Evolutionary conservation across 2,113 vertebrate genomes (phyloP).

Genomic region (Camarhynchus parvulus): DNA sequence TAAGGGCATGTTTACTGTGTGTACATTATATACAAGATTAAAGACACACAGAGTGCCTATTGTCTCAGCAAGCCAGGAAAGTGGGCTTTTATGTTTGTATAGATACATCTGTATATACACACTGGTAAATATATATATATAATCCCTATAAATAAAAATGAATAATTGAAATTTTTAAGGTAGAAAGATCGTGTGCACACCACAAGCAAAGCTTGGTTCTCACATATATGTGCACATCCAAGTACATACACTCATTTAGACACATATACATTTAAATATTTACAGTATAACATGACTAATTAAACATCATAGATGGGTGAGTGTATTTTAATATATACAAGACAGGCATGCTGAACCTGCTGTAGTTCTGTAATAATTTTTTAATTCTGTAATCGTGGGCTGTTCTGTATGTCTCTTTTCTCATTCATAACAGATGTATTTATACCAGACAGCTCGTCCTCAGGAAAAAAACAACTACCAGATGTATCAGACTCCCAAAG

Average conservation of each 20-base stretch:
- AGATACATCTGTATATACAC: neutral
- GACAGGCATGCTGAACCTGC: neutral
- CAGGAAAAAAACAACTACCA: neutral
- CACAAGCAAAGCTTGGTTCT: neutral
- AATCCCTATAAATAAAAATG: neutral
- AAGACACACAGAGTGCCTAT: neutral
- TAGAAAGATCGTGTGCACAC: neutral
- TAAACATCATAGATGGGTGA: neutral
- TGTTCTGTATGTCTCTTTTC: neutral
- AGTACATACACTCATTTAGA: neutral
- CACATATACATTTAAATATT: neutral
- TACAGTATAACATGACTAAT: neutral
- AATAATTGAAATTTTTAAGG: slow-evolving; percentile 2
- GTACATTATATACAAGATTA: neutral
- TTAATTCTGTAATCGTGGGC: neutral
- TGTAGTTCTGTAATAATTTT: neutral
- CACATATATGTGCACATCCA: neutral
- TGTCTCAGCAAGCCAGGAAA: slow-evolving; percentile 31
- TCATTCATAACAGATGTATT: slow-evolving; percentile 4
- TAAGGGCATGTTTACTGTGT: neutral
- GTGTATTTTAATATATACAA: neutral
- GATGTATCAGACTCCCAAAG: slow-evolving; percentile 11
- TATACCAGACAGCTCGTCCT: neutral
- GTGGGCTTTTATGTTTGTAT: neutral
- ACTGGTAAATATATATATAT: neutral